These are phyloP conservation scores for Catharus ustulatus DNA, from an alignment of 2,797 vertebrate species.

Conservation along the genomic window DNA sequence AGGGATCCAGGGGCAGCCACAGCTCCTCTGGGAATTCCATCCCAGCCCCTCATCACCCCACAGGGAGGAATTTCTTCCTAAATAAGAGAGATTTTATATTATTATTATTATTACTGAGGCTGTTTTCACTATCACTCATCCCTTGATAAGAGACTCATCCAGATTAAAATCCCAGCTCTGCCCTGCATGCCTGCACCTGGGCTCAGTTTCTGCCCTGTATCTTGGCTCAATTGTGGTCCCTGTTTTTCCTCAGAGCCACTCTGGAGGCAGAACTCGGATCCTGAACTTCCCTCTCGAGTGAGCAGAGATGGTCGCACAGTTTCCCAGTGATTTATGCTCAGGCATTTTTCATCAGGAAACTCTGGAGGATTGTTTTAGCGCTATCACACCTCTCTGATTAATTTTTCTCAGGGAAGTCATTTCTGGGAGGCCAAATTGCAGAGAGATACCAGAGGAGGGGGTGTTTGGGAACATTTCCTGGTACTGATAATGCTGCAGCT, in stretches of 20 bases:
- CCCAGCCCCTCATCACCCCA: not conserved
- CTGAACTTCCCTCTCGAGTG: not conserved
- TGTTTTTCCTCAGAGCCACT: not conserved
- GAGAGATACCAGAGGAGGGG: not conserved
- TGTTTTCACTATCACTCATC: not conserved
- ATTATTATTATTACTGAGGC: not conserved
- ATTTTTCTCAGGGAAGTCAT: constrained; percentile 31
- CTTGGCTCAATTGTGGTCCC: not conserved
- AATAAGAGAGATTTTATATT: not conserved
- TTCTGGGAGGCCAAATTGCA: constrained; percentile 16
- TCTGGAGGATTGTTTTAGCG: constrained; percentile 39
- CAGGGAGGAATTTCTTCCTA: not conserved
- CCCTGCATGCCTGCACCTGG: not conserved
- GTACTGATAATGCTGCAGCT: not conserved
- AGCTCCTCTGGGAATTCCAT: not conserved
- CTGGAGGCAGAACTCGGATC: not conserved
- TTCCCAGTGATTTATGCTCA: not conserved
- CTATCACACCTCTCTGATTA: constrained; percentile 8
- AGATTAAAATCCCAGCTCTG: fast-evolving
- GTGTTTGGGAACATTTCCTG: not conserved
- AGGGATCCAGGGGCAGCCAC: not conserved
- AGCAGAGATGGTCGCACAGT: not conserved
- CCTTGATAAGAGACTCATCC: not conserved
- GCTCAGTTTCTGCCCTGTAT: not conserved
- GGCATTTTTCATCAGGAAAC: constrained; percentile 42